Evolutionary conservation across 2,113 vertebrate genomes (phyloP).

Genomic region (Neomonachus schauinslandi): DNA sequence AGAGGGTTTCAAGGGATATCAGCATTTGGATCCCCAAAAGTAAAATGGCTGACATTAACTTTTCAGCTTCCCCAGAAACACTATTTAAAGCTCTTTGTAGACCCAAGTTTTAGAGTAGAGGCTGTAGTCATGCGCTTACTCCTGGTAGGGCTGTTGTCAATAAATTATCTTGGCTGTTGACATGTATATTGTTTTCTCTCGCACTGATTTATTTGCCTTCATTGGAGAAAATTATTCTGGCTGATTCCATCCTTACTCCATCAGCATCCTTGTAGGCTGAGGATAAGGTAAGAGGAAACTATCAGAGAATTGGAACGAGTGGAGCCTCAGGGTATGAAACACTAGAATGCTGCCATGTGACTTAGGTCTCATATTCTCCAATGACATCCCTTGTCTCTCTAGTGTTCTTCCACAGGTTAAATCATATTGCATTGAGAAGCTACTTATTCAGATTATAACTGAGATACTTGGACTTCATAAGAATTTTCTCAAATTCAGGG

Average conservation of each 20-base stretch:
- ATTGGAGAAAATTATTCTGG: conserved; percentile 29
- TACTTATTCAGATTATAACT: not conserved
- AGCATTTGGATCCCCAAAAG: not conserved
- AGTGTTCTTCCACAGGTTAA: not conserved
- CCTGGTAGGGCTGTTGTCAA: not conserved
- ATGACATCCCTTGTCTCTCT: not conserved
- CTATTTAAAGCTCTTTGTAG: not conserved
- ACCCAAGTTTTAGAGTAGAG: not conserved
- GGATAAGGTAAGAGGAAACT: not conserved
- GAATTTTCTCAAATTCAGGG: not conserved
- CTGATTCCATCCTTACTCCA: not conserved
- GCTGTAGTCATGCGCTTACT: not conserved
- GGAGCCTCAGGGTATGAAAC: not conserved
- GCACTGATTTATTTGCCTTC: not conserved
- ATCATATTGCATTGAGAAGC: not conserved
- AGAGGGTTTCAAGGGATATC: not conserved
- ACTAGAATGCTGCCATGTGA: not conserved
- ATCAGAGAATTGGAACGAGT: not conserved
- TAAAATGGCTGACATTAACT: not conserved
- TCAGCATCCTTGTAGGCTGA: not conserved
- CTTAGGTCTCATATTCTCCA: not conserved
- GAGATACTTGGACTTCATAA: not conserved
- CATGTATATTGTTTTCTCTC: not conserved
- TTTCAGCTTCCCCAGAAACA: not conserved
- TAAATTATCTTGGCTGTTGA: not conserved